A percentile compares a stretch with the other conserved stretches of the same genome.
Conservation (phyloP, 2,888 invertebrate species). For the Apomyelois bistriatella region DNA sequence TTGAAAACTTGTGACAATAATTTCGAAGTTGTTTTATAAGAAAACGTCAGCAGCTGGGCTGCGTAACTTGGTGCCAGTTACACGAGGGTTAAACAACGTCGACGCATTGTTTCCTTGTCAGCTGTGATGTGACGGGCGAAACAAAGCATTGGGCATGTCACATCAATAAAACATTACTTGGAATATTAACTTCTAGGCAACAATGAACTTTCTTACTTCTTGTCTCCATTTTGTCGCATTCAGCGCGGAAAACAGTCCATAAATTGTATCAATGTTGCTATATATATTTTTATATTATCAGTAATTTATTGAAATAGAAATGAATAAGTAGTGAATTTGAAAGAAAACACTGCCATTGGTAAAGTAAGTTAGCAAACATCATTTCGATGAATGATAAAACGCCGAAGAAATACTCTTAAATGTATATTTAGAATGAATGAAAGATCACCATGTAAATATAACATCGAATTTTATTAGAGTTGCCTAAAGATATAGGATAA, state of each 20-base stretch:
- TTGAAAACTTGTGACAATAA: neutral
- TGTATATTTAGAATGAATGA: conserved; percentile 2
- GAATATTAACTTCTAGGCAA: too few relatives aligned
- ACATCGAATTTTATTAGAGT: conserved; percentile 10
- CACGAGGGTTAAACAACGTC: neutral
- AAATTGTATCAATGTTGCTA: too few relatives aligned
- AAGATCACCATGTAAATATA: neutral
- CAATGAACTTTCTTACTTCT: too few relatives aligned
- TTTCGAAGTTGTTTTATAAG: neutral
- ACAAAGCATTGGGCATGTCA: neutral
- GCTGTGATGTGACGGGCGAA: neutral
- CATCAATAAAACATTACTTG: neutral
- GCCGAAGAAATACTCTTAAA: neutral
- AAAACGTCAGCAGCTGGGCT: neutral
- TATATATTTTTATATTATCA: too few relatives aligned
- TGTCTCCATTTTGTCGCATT: too few relatives aligned
- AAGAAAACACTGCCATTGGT: too few relatives aligned
- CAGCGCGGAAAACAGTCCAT: too few relatives aligned
- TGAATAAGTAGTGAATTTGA: too few relatives aligned
- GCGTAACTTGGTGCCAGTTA: neutral
- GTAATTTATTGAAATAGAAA: too few relatives aligned
- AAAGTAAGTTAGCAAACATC: neutral
- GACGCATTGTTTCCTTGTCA: neutral
- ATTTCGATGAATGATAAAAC: neutral
- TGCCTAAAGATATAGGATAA: conserved; percentile 25